Evolutionary conservation across 2,797 vertebrate genomes (phyloP), one percentile per base, ranked within the genome.

Genomic region (Myotis vivesi): DNA sequence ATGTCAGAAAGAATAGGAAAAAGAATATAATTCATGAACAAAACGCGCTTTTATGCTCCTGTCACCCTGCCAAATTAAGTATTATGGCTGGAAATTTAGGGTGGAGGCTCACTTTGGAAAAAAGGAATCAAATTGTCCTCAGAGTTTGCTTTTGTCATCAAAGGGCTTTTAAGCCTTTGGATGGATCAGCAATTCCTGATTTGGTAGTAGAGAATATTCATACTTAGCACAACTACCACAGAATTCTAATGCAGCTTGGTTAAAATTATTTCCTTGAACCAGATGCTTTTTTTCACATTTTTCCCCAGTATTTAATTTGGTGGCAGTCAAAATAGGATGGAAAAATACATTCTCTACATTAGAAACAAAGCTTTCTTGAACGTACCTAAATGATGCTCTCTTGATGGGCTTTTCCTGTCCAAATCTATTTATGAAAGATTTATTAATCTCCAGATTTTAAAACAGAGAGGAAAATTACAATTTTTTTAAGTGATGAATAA

Each of bases 71-170:
- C 94, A 97, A 96, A 96, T 97, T 94, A 95, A 97, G 91, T 91
- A 95, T 92, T 94, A 89, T 15, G 36, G 91, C 66, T 53, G 93
- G 96, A 96, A 91, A 97, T 98, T 87, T 80, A 96, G 95, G 97
- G 96, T 93, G 97, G 98, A 98, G 98, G 97, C 95, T 97, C 95
- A 80, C 96, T 98, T 97, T 97, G 97, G 96, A 87, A 68, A 97
- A 97, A 97, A 97, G 62, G 92, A 97, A 96, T 97, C 96, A 95
- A 94, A 97, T 17, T 41, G 81, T 77, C 8, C 91, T 95, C 91
- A 28, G 12, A 97, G 93, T 94, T 97, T 97, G 95, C 97, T 97
- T 97, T 98, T 92, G 95, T 95, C 98, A 97, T 96, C 95, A 98
- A 95, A 96, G 66, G 25, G 30, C 16, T 94, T 89, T 95, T 82